Evolutionary conservation across 1,140 invertebrate genomes (phyloP), one percentile per base, ranked within the genome.

Genomic region (Macrosteles quadrilineatus): DNA sequence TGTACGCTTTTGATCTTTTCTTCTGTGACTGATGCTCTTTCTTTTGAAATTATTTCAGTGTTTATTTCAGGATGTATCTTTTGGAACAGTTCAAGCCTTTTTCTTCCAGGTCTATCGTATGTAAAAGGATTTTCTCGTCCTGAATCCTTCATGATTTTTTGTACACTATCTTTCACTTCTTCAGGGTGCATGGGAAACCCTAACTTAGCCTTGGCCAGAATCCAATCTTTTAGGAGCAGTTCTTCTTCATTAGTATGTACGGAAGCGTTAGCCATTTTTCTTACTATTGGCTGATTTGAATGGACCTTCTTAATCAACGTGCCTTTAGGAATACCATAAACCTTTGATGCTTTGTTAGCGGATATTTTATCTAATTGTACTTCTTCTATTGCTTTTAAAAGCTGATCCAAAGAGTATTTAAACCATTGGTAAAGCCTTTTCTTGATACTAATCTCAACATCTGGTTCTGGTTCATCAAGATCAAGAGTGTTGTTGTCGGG

Each of bases 161-260:
- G 68, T 0, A 76, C 77, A 62, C 70, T 67, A 71, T 75, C 70
- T 70, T 73, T 74, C 0, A 77, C 73, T 45, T 72, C 67, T 23
- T 74, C 72, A 19, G 71, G 67, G 62, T 77, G 71, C 76, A 77
- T 77, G 11, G 76, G 76, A 68, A 75, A 77, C 36, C 75, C 75
- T 53, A 74, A 6, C 40, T 64, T 63, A 1, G 75, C 75, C 71
- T 75, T 77, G 2, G 57, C 55, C 0, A 77, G 36, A 23, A 78
- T 76, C 75, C 74, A 77, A 27, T 71, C 67, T 69, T 72, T 70
- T 31, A 76, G 12, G 27, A 17, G 31, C 12, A 66, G 2, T 67
- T 77, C 73, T 73, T 78, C 73, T 45, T 72, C 70, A 23, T 19
- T 29, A 27, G 70, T 66, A 23, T 76, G 62, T 55, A 74, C 57